Conservation (phyloP, 2,113 vertebrate genomes). For the Mirza zaza region DNA sequence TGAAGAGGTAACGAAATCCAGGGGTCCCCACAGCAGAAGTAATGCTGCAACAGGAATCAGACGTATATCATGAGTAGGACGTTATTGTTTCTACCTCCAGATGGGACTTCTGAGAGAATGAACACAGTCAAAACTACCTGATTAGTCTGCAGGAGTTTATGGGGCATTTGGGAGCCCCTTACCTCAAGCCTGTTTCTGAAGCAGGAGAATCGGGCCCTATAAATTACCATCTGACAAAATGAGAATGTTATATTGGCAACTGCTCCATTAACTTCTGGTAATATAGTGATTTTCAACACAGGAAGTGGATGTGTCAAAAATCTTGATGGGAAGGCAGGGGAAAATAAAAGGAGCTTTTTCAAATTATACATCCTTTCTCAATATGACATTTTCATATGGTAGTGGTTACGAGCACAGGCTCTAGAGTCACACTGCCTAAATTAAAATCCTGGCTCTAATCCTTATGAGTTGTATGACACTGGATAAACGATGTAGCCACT, state of each 20-base stretch:
- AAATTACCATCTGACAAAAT: slow-evolving; percentile 63
- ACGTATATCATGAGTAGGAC: not conserved
- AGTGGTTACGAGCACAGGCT: not conserved
- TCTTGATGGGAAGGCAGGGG: not conserved
- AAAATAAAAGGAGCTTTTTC: slow-evolving; percentile 23
- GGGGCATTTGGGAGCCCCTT: not conserved
- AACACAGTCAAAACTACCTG: not conserved
- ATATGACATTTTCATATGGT: not conserved
- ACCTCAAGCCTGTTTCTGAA: not conserved
- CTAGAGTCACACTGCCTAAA: not conserved
- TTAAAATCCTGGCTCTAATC: not conserved
- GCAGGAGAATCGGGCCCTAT: slow-evolving; percentile 16
- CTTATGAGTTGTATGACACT: not conserved
- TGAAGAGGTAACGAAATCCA: not conserved
- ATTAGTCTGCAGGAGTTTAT: slow-evolving; percentile 36
- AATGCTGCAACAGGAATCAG: not conserved
- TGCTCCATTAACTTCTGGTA: slow-evolving; percentile 32
- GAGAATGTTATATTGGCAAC: slow-evolving; percentile 36
- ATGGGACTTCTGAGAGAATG: not conserved
- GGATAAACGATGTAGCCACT: not conserved
- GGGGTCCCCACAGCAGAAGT: not conserved
- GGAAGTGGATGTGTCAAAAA: slow-evolving; percentile 27
- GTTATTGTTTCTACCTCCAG: not conserved
- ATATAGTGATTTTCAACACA: not conserved
- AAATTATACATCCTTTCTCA: not conserved